phyloP scores from a whole-genome alignment of 1,140 invertebrate genomes.

The Bombus polaris region DNA sequence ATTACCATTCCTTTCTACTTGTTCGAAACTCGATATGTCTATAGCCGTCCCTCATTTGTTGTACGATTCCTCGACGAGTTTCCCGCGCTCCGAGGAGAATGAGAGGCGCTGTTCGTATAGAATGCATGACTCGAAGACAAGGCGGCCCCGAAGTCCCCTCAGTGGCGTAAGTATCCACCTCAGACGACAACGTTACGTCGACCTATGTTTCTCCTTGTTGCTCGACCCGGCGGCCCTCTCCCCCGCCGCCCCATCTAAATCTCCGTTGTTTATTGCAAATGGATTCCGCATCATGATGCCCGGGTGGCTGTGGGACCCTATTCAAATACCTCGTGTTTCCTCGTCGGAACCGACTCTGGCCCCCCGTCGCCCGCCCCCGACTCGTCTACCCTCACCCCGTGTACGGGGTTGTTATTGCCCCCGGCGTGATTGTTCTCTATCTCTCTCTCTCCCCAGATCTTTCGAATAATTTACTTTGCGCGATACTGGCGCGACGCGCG shows the following conservation, averaged over 20 bases:
- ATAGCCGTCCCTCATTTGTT: too few species aligned
- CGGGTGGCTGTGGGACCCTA: constrained; percentile 75
- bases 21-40: background rate
- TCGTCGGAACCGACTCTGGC: constrained; percentile 63
- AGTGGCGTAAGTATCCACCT: constrained; percentile 78
- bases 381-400: constrained; percentile 14
- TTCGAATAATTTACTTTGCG: constrained; percentile 77
- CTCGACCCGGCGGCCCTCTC: background rate
- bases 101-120: constrained; percentile 79
- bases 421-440: constrained; percentile 72
- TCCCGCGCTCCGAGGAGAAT: constrained; percentile 27
- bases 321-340: constrained; percentile 77
- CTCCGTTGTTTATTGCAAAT: constrained; percentile 83
- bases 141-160: constrained; percentile 74
- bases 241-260: constrained; percentile 71
- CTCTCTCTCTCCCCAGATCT: constrained; percentile 59
- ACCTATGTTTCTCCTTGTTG: constrained; percentile 46
- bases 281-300: constrained; percentile 80
- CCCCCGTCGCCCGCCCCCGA: constrained; percentile 5
- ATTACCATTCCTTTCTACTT: background rate
- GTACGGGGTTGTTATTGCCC: constrained; percentile 74
- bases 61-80: background rate
- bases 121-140: constrained; percentile 81
- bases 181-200: constrained; percentile 68
- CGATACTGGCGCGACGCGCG: constrained; percentile 60